These are phyloP conservation scores for Chelonia mydas DNA, from an alignment of 2,797 vertebrate genomes.

Conservation along the genomic window DNA sequence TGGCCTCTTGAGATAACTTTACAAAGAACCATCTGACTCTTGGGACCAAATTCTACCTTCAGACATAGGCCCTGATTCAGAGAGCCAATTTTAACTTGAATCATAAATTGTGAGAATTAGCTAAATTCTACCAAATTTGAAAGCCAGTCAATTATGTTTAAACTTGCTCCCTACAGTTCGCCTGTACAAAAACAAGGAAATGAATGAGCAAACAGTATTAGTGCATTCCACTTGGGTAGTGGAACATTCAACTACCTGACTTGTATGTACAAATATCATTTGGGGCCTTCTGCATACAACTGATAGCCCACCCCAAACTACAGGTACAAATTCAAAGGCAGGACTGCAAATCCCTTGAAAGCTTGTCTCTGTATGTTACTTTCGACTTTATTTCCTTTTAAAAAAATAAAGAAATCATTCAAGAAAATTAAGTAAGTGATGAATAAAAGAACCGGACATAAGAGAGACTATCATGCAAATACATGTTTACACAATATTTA, in stretches of 20 bases:
- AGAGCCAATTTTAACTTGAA: constrained; percentile 25
- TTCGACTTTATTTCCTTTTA: not conserved
- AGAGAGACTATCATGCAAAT: not conserved
- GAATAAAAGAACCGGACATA: not conserved
- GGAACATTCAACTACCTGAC: constrained; percentile 28
- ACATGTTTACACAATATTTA: not conserved
- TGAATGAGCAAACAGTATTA: constrained; percentile 46
- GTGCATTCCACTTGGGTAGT: constrained; percentile 20
- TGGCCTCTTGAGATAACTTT: not conserved
- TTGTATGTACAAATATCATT: constrained; percentile 7
- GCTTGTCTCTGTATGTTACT: not conserved
- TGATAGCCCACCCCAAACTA: not conserved
- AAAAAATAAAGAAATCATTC: not conserved
- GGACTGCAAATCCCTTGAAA: not conserved
- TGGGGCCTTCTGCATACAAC: constrained; percentile 23
- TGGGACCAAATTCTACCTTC: constrained; percentile 10
- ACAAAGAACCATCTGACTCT: not conserved
- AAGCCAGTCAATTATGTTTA: constrained; percentile 40
- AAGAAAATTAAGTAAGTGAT: not conserved
- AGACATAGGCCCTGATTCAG: not conserved
- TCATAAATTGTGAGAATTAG: not conserved
- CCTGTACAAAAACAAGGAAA: constrained; percentile 24
- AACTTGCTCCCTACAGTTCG: constrained; percentile 52
- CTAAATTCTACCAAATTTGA: not conserved
- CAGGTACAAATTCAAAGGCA: not conserved